Conservation (phyloP, 2,888 invertebrate species). For the Brassicogethes aeneus region DNA sequence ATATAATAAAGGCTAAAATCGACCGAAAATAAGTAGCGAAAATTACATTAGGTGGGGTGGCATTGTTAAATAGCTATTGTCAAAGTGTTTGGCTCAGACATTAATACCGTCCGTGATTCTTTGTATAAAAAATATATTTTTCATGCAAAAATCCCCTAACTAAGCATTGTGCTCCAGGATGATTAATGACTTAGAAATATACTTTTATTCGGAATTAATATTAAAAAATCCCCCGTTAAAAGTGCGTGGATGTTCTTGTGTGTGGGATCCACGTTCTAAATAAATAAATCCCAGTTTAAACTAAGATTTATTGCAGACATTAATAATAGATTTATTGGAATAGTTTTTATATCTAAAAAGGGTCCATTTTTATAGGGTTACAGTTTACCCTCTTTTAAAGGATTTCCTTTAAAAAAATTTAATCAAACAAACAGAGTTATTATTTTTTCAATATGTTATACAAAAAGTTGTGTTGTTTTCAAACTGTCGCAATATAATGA, state of each 20-base stretch:
- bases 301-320: slow-evolving; percentile 16
- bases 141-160: slow-evolving; percentile 33
- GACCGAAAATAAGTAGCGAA: slow-evolving; percentile 11
- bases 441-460: too few species aligned
- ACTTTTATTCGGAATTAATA: slow-evolving; percentile 22
- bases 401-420: too few species aligned
- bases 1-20: slow-evolving; percentile 19
- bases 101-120: slow-evolving; percentile 23
- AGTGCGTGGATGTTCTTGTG: neutral
- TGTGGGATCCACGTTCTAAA: neutral
- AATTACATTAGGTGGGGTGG: slow-evolving; percentile 13
- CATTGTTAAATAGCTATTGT: slow-evolving; percentile 20
- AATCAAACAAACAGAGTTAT: too few species aligned
- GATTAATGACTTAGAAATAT: slow-evolving; percentile 32
- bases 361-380: too few species aligned
- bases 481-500: too few species aligned
- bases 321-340: slow-evolving; percentile 12
- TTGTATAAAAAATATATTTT: slow-evolving; percentile 33
- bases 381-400: too few species aligned
- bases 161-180: slow-evolving; percentile 21
- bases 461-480: too few species aligned
- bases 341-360: too few species aligned
- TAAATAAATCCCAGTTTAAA: slow-evolving; percentile 7
- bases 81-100: slow-evolving; percentile 22
- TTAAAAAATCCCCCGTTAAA: slow-evolving; percentile 1